These are phyloP conservation scores for Protonemura montana DNA, from an alignment of 2,888 invertebrate genomes.

Conservation along the genomic window DNA sequence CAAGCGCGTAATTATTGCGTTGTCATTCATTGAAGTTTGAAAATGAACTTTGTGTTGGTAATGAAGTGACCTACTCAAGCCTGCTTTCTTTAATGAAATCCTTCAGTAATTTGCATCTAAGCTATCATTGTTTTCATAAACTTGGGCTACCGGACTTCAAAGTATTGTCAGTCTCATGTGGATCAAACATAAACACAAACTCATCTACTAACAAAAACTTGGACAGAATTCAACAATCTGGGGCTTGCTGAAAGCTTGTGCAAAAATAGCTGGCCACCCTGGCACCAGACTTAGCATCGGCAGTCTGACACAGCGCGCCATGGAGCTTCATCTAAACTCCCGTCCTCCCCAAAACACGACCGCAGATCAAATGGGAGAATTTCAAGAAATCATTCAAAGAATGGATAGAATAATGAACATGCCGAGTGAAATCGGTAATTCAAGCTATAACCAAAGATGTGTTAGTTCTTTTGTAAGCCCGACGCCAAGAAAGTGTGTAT, in stretches of 20 bases:
- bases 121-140: background rate
- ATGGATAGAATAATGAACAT: slow-evolving; percentile 57
- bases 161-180: background rate
- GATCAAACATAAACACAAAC: background rate
- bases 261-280: slow-evolving; percentile 39
- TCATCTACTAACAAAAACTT: slow-evolving; percentile 28
- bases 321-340: too few relatives aligned
- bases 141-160: background rate
- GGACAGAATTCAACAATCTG: slow-evolving; percentile 44
- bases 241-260: slow-evolving; percentile 31
- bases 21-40: background rate
- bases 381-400: slow-evolving; percentile 58
- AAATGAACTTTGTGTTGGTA: background rate
- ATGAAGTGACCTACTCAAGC: background rate
- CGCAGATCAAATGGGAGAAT: slow-evolving; percentile 58
- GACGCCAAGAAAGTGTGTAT: slow-evolving; percentile 21
- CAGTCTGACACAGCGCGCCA: background rate
- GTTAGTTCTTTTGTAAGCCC: slow-evolving; percentile 27
- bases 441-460: slow-evolving; percentile 42
- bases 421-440: slow-evolving; percentile 44
- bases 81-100: background rate
- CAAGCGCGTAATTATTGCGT: background rate
- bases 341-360: slow-evolving; percentile 12
- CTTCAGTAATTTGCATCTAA: background rate
- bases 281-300: slow-evolving; percentile 30